Conservation (phyloP, 2,888 invertebrate genomes). For the Ypsolopha scabrella region DNA sequence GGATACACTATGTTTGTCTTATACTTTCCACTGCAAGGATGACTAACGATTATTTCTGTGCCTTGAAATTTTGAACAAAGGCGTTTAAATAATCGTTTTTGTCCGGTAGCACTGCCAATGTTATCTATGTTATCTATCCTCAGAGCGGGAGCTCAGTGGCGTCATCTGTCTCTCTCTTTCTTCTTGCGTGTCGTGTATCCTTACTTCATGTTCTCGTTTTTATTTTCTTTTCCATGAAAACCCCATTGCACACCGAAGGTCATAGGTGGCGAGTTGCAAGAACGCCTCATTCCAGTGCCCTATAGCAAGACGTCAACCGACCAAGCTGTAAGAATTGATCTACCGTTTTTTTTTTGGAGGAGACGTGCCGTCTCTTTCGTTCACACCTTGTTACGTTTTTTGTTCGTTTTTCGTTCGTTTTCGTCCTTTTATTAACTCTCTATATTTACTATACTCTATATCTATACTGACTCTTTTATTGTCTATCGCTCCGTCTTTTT, state of each 20-base stretch:
- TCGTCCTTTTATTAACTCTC: constrained; percentile 1
- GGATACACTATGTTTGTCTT: constrained; percentile 29
- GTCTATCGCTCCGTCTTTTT: constrained; percentile 18
- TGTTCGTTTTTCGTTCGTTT: constrained; percentile 34
- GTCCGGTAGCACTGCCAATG: constrained; percentile 17
- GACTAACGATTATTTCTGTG: neutral
- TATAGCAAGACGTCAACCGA: constrained; percentile 99
- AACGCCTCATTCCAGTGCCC: constrained; percentile 99
- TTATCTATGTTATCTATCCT: constrained; percentile 1
- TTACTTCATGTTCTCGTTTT: constrained; percentile 68
- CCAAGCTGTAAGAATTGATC: constrained; percentile 95
- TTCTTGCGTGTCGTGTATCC: constrained; percentile 36
- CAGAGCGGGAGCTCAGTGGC: neutral
- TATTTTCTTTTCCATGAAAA: constrained; percentile 81
- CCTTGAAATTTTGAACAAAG: neutral
- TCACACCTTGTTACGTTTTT: constrained; percentile 37
- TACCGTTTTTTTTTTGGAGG: constrained; percentile 17
- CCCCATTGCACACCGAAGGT: constrained; percentile 95
- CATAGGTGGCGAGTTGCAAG: constrained; percentile 99
- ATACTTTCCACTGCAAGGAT: constrained; percentile 34
- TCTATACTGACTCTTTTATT: constrained; percentile 49
- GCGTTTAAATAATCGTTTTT: neutral
- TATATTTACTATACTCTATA: constrained; percentile 42
- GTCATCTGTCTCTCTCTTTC: constrained; percentile 19
- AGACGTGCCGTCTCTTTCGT: constrained; percentile 51